Evolutionary conservation across 2,888 invertebrate species (phyloP).

Genomic region (Hirtodrosophila cameraria): DNA sequence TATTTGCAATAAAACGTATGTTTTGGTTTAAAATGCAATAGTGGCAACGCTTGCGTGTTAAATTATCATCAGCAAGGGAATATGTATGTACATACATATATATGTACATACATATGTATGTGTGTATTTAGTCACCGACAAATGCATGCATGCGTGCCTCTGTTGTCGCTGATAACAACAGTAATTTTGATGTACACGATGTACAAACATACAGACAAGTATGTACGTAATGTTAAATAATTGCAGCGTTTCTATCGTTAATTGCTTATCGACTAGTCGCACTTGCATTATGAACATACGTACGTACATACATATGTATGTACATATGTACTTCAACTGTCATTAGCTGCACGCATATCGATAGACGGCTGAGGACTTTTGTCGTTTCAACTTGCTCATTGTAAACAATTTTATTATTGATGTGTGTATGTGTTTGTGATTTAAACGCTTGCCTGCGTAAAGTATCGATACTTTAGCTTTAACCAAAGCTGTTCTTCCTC

Average conservation of each 20-base stretch:
- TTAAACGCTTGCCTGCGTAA: neutral
- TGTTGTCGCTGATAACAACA: slow-evolving; percentile 42
- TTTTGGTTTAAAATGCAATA: slow-evolving; percentile 28
- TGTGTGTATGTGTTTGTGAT: neutral
- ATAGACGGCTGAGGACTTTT: neutral
- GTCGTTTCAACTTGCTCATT: slow-evolving; percentile 6
- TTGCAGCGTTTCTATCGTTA: slow-evolving; percentile 31
- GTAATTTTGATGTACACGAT: neutral
- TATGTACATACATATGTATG: neutral
- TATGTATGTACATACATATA: slow-evolving; percentile 5
- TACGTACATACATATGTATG: neutral
- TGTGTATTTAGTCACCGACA: too few species aligned
- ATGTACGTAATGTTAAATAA: slow-evolving; percentile 10
- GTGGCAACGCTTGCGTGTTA: slow-evolving; percentile 63
- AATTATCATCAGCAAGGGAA: slow-evolving; percentile 54
- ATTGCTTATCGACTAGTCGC: slow-evolving; percentile 27
- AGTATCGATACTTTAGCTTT: slow-evolving; percentile 14
- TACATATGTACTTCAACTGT: too few species aligned
- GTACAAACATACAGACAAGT: neutral
- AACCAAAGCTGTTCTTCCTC: slow-evolving; percentile 18
- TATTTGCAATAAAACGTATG: neutral
- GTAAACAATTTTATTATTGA: neutral
- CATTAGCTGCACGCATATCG: slow-evolving; percentile 36
- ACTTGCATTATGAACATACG: neutral
- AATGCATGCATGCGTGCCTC: too few species aligned